phyloP scores from a whole-genome alignment of 2,113 vertebrate genomes.

The Rhombomys opimus region DNA sequence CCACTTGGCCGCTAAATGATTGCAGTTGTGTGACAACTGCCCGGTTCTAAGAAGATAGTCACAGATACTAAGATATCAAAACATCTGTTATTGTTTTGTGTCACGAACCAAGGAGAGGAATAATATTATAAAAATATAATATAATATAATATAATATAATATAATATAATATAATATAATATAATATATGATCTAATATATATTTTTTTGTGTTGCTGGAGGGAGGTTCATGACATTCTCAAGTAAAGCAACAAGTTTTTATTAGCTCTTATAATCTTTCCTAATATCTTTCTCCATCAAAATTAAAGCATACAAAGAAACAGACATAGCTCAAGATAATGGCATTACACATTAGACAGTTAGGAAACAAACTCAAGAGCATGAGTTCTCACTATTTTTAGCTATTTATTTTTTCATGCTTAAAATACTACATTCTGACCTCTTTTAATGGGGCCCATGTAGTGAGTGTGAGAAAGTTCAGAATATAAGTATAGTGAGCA shows the following conservation, averaged over 20 bases:
- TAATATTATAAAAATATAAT: too few species aligned
- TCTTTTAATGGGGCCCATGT: neutral
- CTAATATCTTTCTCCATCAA: constrained; percentile 10
- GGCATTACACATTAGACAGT: neutral
- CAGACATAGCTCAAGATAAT: neutral
- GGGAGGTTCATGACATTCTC: constrained; percentile 57
- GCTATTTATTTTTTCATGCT: neutral
- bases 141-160: too few species aligned
- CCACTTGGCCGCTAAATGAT: neutral
- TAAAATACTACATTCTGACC: neutral
- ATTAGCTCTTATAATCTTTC: constrained; percentile 24
- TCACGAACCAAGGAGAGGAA: neutral
- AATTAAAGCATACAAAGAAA: constrained; percentile 45
- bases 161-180: too few species aligned
- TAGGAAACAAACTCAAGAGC: neutral
- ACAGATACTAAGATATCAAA: constrained; percentile 2
- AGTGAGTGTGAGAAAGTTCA: neutral
- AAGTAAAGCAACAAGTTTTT: neutral
- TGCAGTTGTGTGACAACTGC: constrained; percentile 10
- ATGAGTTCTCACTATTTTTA: constrained; percentile 33
- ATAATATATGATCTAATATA: too few species aligned
- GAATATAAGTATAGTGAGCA: too few species aligned
- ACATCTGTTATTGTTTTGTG: constrained; percentile 4
- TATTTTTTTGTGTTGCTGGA: constrained; percentile 38
- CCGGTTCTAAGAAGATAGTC: constrained; percentile 53